phyloP scores from a whole-genome alignment of 2,888 invertebrate genomes.

The Kuschelorhynchus macadamiae region DNA sequence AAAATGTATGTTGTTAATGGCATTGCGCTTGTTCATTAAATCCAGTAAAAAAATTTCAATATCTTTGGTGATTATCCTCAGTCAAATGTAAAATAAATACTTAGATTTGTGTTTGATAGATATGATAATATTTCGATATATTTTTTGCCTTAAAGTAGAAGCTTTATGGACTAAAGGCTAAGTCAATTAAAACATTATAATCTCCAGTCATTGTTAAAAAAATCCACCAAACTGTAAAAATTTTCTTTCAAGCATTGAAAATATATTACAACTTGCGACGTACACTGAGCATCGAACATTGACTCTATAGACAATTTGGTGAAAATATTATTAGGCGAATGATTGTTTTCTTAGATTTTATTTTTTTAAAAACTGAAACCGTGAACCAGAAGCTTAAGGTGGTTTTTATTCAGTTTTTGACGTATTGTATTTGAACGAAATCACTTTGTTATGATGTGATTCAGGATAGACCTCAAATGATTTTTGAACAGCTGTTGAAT shows the following conservation, averaged over 20 bases:
- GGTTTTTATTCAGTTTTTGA: no score
- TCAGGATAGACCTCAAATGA: no score
- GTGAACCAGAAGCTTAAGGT: no score
- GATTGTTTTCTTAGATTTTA: no score
- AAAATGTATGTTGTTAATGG: constrained; percentile 42
- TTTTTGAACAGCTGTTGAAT: no score
- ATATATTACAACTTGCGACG: constrained; percentile 51
- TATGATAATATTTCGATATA: constrained; percentile 49
- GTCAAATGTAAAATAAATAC: constrained; percentile 42
- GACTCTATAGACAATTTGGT: no score
- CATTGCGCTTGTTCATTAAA: constrained; percentile 41
- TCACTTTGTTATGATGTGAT: no score
- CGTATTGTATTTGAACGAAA: no score
- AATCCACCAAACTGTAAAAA: constrained; percentile 50
- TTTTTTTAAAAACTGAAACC: no score
- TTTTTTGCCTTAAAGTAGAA: constrained; percentile 53
- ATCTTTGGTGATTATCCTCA: constrained; percentile 52
- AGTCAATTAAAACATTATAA: constrained; percentile 52
- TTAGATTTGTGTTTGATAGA: constrained; percentile 12
- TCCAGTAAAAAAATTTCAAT: constrained; percentile 38
- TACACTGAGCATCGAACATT: neutral
- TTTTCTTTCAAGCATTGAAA: constrained; percentile 52
- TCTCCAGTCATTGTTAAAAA: constrained; percentile 50
- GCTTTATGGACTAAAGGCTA: constrained; percentile 54
- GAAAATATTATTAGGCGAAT: no score